Conservation (phyloP, 2,113 vertebrate genomes). For the Thalassoma bifasciatum region DNA sequence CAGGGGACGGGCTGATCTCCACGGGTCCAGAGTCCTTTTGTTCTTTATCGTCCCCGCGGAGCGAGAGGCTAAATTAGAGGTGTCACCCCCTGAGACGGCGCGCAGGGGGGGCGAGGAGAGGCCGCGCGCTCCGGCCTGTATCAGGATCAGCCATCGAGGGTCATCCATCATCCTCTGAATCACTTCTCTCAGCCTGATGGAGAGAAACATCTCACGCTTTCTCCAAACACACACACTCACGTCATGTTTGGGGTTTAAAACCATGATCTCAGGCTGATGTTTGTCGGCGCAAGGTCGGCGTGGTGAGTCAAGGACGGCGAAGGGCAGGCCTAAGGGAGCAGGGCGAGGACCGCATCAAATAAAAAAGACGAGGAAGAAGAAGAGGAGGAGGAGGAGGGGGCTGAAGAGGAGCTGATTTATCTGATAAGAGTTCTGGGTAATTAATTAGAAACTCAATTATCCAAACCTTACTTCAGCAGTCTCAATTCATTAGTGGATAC, state of each 20-base stretch:
- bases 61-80: constrained; percentile 72
- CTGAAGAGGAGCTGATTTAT: constrained; percentile 88
- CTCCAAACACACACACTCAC: too few relatives aligned
- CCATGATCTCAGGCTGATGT: too few relatives aligned
- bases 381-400: constrained; percentile 73
- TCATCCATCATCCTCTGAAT: constrained; percentile 89
- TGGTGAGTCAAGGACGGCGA: constrained; percentile 91
- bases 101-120: constrained; percentile 66
- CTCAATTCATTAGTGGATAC: constrained; percentile 93
- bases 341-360: constrained; percentile 65
- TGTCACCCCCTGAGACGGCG: constrained; percentile 75
- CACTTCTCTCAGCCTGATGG: constrained; percentile 69
- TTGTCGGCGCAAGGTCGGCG: constrained; percentile 85
- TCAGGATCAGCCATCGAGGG: constrained; percentile 77
- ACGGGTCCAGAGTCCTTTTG: constrained; percentile 76
- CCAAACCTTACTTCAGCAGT: constrained; percentile 96
- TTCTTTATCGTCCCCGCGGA: constrained; percentile 61
- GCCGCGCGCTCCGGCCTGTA: constrained; percentile 38
- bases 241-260: too few relatives aligned
- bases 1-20: constrained; percentile 18
- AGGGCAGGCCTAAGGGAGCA: constrained; percentile 89
- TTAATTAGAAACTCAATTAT: constrained; percentile 99
- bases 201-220: too few relatives aligned
- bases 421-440: constrained; percentile 97
- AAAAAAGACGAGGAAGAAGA: constrained; percentile 56